These are phyloP conservation scores for Lutraria lutraria DNA, from an alignment of 2,888 invertebrate genomes.

Conservation along the genomic window DNA sequence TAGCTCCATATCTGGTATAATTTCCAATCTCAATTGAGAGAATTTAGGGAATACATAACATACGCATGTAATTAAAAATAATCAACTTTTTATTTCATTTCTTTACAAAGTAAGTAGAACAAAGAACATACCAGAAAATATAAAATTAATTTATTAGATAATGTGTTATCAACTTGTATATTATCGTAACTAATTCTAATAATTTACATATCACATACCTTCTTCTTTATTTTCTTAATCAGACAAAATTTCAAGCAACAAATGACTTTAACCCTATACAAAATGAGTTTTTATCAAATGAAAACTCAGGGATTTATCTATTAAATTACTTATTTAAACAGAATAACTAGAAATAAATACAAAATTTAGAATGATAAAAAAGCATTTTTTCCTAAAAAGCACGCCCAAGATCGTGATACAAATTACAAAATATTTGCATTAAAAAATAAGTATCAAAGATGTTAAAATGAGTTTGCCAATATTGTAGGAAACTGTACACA, in stretches of 20 bases:
- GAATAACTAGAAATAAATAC: not conserved
- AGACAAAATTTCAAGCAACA: not conserved
- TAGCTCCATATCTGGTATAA: no score
- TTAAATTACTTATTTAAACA: not conserved
- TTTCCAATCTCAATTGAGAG: no score
- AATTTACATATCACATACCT: constrained; percentile 31
- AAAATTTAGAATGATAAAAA: not conserved
- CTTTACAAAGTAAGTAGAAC: constrained; percentile 41
- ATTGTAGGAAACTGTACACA: not conserved
- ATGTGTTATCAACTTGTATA: constrained; percentile 26
- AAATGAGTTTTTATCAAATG: not conserved
- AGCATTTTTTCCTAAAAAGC: not conserved
- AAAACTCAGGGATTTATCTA: not conserved
- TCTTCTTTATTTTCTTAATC: not conserved
- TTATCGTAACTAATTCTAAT: constrained; percentile 18
- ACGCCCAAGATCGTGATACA: not conserved
- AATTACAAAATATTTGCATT: not conserved
- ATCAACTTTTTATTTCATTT: constrained; percentile 39
- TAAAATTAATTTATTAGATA: constrained; percentile 43
- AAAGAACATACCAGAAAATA: constrained; percentile 47
- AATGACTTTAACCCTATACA: not conserved
- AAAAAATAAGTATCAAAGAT: not conserved
- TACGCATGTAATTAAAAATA: constrained; percentile 37
- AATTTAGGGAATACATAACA: not conserved
- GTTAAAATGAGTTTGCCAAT: not conserved